Conservation (phyloP, 2,888 invertebrate species). For the Troides helena region DNA sequence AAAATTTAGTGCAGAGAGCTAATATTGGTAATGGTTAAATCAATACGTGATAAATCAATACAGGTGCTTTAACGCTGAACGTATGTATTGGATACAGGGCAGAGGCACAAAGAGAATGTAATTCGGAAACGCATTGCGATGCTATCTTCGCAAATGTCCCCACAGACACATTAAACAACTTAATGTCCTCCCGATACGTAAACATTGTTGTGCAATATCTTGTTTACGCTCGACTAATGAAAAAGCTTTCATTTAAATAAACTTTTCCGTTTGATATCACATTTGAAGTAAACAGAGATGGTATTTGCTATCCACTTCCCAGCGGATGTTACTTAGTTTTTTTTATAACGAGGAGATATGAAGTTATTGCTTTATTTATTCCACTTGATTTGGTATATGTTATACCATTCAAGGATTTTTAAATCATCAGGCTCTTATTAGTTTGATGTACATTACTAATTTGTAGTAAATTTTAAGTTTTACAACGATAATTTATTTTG, state of each 20-base stretch:
- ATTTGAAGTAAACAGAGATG: constrained; percentile 4
- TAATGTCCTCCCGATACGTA: constrained; percentile 24
- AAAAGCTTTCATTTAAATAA: constrained; percentile 15
- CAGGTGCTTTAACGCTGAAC: constrained; percentile 14
- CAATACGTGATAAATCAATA: constrained; percentile 18
- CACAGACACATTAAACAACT: constrained; percentile 55
- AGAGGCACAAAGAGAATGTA: constrained; percentile 43
- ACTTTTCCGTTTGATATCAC: not conserved
- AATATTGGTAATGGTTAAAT: not conserved
- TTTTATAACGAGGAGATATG: no score
- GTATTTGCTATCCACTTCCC: not conserved
- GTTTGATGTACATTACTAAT: no score
- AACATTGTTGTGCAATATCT: constrained; percentile 18
- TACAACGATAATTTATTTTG: no score
- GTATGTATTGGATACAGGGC: constrained; percentile 15
- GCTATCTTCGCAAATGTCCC: constrained; percentile 68
- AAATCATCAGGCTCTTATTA: no score
- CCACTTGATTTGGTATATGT: no score
- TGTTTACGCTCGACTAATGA: constrained; percentile 13
- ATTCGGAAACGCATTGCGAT: constrained; percentile 73
- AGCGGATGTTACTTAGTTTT: no score
- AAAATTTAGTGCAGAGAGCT: no score
- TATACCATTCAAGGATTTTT: no score
- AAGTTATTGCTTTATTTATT: no score
- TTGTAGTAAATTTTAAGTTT: no score